phyloP scores from a whole-genome alignment of 2,888 invertebrate genomes.

The Ptychoptera contaminata region DNA sequence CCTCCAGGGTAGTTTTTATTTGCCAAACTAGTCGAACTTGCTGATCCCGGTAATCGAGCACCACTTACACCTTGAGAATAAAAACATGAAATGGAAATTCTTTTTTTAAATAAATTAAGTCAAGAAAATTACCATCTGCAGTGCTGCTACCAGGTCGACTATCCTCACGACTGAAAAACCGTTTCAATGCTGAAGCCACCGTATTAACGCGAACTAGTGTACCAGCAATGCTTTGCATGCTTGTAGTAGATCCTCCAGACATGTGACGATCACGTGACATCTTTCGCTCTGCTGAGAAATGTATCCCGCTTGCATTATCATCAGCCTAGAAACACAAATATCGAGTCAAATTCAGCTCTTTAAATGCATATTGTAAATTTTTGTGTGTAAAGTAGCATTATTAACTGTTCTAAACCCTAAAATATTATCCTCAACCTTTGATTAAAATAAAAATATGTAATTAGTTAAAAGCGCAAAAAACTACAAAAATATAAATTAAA shows the following conservation, averaged over 20 bases:
- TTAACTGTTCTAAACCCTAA: too few species aligned
- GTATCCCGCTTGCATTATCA: slow-evolving; percentile 56
- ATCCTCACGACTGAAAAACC: slow-evolving; percentile 63
- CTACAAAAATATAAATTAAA: slow-evolving; percentile 12
- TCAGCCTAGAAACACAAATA: slow-evolving; percentile 31
- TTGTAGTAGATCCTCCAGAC: slow-evolving; percentile 31
- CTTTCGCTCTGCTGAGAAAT: slow-evolving; percentile 45
- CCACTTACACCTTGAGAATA: too few species aligned
- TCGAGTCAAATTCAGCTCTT: too few species aligned
- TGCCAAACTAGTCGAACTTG: slow-evolving; percentile 24
- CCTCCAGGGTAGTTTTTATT: slow-evolving; percentile 6
- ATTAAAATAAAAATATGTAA: neutral
- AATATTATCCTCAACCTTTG: too few species aligned
- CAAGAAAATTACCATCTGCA: too few species aligned
- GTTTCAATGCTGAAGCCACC: slow-evolving; percentile 60
- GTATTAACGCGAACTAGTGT: slow-evolving; percentile 57
- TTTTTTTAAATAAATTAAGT: too few species aligned
- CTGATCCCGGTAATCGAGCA: slow-evolving; percentile 24
- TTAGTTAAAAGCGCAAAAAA: slow-evolving; percentile 8
- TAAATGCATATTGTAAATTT: too few species aligned
- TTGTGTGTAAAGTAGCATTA: too few species aligned
- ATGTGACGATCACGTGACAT: slow-evolving; percentile 36
- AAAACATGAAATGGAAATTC: too few species aligned
- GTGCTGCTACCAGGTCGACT: slow-evolving; percentile 23
- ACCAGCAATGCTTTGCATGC: slow-evolving; percentile 30